Evolutionary conservation across 2,113 vertebrate species (phyloP).

Genomic region (Psephotus haematonotus): DNA sequence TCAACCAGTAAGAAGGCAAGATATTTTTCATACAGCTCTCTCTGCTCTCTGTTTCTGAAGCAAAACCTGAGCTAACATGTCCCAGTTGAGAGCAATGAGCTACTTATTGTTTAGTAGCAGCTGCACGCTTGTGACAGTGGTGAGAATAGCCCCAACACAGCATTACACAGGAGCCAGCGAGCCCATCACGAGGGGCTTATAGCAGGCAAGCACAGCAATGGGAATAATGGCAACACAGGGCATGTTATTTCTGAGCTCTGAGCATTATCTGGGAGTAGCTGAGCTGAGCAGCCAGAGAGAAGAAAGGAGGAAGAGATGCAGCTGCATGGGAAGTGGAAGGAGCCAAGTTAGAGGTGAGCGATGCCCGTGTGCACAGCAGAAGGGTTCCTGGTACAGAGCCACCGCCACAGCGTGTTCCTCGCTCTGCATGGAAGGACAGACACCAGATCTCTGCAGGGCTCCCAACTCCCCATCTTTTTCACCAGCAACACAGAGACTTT

Average conservation of each 20-base stretch:
- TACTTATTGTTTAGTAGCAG: not conserved
- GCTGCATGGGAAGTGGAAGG: not conserved
- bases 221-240: not conserved
- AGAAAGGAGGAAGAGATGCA: not conserved
- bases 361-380: accelerated
- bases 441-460: not conserved
- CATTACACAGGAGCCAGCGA: not conserved
- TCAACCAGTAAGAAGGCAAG: not conserved
- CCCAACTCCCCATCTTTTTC: not conserved
- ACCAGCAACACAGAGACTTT: not conserved
- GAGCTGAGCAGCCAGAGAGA: not conserved
- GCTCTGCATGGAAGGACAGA: not conserved
- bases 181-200: not conserved
- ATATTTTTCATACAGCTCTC: not conserved
- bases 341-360: not conserved
- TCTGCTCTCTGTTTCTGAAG: not conserved
- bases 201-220: not conserved
- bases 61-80: not conserved
- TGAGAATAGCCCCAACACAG: not conserved
- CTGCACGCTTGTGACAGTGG: not conserved
- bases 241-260: not conserved
- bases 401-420: accelerated
- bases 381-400: not conserved
- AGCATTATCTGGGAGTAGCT: not conserved
- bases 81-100: not conserved